These are phyloP conservation scores for Scolopax bukidnonensis DNA, from an alignment of 2,797 vertebrate genomes.

Conservation along the genomic window DNA sequence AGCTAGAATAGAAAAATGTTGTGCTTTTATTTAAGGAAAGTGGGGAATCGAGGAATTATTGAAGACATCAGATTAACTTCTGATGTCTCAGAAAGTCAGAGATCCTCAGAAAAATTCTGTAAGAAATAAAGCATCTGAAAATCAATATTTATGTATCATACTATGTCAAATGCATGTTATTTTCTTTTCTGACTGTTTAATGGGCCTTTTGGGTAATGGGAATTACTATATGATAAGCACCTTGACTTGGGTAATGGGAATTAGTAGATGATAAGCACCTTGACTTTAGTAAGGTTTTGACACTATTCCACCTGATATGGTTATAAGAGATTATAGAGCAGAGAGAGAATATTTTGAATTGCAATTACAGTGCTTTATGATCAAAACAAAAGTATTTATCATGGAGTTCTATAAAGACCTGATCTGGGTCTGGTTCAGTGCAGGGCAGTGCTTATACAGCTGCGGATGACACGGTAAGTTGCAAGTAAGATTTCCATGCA, in stretches of 20 bases:
- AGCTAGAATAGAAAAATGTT: not conserved
- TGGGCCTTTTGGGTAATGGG: not conserved
- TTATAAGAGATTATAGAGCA: not conserved
- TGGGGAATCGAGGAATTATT: not conserved
- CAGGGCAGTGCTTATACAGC: not conserved
- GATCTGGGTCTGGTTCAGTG: not conserved
- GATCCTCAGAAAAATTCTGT: not conserved
- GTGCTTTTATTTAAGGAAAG: constrained; percentile 6
- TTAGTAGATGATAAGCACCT: not conserved
- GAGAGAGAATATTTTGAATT: not conserved
- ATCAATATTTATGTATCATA: constrained; percentile 50
- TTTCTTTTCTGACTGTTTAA: constrained; percentile 32
- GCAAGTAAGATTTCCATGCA: not conserved
- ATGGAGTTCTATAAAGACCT: not conserved
- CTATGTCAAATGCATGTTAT: constrained; percentile 25
- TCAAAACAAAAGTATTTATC: constrained; percentile 19
- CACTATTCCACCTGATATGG: not conserved
- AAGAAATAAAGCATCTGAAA: constrained; percentile 36
- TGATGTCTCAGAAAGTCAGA: too few relatives aligned
- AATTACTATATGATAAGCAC: not conserved
- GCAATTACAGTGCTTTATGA: not conserved
- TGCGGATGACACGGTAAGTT: not conserved
- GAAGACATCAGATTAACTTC: constrained; percentile 23
- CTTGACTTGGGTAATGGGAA: constrained; percentile 3
- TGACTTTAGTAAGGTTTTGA: constrained; percentile 16